phyloP scores from a whole-genome alignment of 2,888 invertebrate genomes.

The Steromphala cineraria region DNA sequence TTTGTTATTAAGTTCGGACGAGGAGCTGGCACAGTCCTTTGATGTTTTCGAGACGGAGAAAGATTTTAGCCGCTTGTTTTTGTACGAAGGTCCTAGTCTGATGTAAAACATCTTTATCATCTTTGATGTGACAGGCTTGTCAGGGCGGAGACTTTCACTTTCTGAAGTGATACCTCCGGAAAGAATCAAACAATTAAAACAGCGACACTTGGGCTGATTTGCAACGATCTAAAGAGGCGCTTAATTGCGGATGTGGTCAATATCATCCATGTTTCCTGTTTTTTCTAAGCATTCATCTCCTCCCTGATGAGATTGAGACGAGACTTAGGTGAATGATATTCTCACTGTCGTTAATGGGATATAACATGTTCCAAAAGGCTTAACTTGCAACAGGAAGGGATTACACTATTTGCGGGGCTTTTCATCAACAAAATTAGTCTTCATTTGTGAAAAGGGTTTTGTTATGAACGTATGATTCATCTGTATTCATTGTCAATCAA shows the following conservation, averaged over 20 bases:
- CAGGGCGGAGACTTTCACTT: not conserved
- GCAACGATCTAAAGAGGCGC: not conserved
- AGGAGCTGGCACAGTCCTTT: not conserved
- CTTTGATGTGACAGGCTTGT: not conserved
- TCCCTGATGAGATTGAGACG: not conserved
- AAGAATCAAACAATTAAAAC: not conserved
- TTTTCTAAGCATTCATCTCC: not conserved
- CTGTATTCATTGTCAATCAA: no score
- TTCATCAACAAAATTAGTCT: no score
- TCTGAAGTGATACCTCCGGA: not conserved
- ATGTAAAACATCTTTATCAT: not conserved
- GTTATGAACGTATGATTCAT: no score
- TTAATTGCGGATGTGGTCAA: not conserved
- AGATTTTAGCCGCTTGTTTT: not conserved
- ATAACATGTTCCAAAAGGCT: no score
- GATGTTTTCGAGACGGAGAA: not conserved
- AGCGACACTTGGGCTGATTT: not conserved
- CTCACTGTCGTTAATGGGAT: no score
- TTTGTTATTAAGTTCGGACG: not conserved
- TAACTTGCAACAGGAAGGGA: no score
- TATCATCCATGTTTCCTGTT: not conserved
- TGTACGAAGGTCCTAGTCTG: not conserved
- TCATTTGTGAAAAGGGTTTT: no score
- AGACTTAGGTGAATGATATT: no score
- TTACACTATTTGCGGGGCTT: no score